Conservation (phyloP, 2,797 vertebrate species). For the Urosaurus nigricauda region DNA sequence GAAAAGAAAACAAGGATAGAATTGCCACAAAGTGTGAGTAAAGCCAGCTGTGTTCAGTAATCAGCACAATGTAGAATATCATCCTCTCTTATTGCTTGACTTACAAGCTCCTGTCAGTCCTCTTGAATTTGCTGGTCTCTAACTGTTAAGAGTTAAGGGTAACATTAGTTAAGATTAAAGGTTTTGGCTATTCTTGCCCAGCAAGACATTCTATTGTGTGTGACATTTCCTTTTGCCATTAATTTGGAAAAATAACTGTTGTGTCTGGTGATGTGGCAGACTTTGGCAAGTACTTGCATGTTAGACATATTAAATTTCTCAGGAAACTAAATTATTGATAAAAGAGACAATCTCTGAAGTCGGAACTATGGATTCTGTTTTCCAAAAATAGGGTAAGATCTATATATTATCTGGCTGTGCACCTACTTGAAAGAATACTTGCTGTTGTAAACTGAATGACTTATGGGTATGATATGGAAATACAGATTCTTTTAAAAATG, state of each 20-base stretch:
- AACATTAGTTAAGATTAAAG: too few species aligned
- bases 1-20: constrained; percentile 4
- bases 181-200: background rate
- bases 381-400: background rate
- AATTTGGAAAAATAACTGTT: background rate
- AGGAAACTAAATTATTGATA: too few species aligned
- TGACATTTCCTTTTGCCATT: background rate
- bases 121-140: background rate
- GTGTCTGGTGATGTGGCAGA: background rate
- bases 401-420: background rate
- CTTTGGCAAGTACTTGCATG: background rate
- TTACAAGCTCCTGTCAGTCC: background rate
- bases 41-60: background rate
- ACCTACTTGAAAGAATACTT: background rate
- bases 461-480: background rate
- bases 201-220: background rate
- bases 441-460: background rate
- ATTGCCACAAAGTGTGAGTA: background rate
- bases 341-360: background rate
- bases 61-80: background rate
- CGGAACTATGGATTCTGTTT: background rate
- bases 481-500: background rate
- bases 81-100: background rate
- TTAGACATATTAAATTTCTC: background rate
- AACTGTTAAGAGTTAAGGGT: background rate